Conservation (phyloP, 1,140 invertebrate genomes). For the Neoseiulus cucumeris region DNA sequence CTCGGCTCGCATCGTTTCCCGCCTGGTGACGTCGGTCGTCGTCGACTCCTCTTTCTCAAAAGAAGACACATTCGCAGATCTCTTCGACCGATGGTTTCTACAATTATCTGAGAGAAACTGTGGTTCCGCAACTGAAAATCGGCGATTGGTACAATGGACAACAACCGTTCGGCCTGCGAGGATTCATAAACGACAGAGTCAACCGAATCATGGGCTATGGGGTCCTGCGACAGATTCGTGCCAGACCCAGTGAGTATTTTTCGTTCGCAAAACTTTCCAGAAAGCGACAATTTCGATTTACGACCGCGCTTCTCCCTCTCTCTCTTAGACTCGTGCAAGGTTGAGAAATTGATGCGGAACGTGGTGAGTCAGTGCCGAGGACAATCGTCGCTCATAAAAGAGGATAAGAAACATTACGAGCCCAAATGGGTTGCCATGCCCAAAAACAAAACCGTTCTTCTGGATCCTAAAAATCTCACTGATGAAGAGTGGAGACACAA, state of each 20-base stretch:
- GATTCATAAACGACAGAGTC: slow-evolving; percentile 33
- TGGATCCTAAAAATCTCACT: slow-evolving; percentile 17
- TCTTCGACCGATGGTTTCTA: slow-evolving; percentile 25
- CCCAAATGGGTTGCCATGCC: slow-evolving; percentile 24
- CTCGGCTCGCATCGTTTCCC: slow-evolving; percentile 7
- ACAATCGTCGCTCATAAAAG: slow-evolving; percentile 20
- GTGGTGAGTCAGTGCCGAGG: slow-evolving; percentile 18
- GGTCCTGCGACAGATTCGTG: slow-evolving; percentile 32
- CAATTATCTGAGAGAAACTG: slow-evolving; percentile 28
- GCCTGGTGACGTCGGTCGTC: slow-evolving; percentile 15
- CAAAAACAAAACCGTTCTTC: slow-evolving; percentile 16
- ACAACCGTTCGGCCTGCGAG: slow-evolving; percentile 31
- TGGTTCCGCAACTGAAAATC: slow-evolving; percentile 30
- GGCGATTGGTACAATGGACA: slow-evolving; percentile 33
- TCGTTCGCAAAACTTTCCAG: background rate
- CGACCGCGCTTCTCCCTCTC: no score
- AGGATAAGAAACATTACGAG: slow-evolving; percentile 22
- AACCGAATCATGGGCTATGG: slow-evolving; percentile 36
- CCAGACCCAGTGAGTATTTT: slow-evolving; percentile 21
- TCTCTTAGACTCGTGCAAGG: slow-evolving; percentile 18
- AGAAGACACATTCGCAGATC: slow-evolving; percentile 4
- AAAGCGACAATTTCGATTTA: no score
- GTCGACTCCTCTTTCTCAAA: no score
- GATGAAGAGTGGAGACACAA: slow-evolving; percentile 27
- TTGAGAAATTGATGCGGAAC: slow-evolving; percentile 18